These are phyloP conservation scores for Monoplex corrugatus DNA, from an alignment of 2,888 invertebrate species.

Conservation along the genomic window DNA sequence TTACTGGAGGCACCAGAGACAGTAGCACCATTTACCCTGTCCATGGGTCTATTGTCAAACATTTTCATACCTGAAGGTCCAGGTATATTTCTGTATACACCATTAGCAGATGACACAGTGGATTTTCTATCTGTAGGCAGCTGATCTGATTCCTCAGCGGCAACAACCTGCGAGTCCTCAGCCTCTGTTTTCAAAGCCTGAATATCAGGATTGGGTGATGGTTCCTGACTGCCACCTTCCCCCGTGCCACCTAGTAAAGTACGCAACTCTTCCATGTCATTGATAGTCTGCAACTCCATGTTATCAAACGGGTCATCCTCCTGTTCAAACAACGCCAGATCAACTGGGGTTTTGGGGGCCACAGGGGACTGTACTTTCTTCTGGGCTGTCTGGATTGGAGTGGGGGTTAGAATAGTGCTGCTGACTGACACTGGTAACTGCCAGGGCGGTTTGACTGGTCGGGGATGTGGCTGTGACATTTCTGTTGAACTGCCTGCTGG, in stretches of 20 bases:
- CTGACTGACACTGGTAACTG: conserved; percentile 63
- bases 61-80: background rate
- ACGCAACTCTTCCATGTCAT: conserved; percentile 75
- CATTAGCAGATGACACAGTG: background rate
- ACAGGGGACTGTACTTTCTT: conserved; percentile 25
- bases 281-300: conserved; percentile 73
- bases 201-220: conserved; percentile 8
- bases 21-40: background rate
- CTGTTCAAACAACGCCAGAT: conserved; percentile 73
- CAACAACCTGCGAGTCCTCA: background rate
- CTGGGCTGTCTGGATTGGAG: conserved; percentile 55
- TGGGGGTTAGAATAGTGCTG: conserved; percentile 68
- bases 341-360: conserved; percentile 58
- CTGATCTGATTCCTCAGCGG: background rate
- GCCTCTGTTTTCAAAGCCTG: background rate
- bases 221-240: background rate
- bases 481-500: conserved; percentile 45
- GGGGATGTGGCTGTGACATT: conserved; percentile 11
- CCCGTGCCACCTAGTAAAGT: conserved; percentile 62
- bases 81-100: background rate
- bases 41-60: background rate
- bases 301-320: conserved; percentile 76
- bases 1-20: background rate
- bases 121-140: background rate
- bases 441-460: conserved; percentile 49